A percentile compares a stretch with the other conserved stretches of the same genome.
Evolutionary conservation across 2,797 vertebrate genomes (phyloP).

Genomic region (Pyrocephalus nanus): DNA sequence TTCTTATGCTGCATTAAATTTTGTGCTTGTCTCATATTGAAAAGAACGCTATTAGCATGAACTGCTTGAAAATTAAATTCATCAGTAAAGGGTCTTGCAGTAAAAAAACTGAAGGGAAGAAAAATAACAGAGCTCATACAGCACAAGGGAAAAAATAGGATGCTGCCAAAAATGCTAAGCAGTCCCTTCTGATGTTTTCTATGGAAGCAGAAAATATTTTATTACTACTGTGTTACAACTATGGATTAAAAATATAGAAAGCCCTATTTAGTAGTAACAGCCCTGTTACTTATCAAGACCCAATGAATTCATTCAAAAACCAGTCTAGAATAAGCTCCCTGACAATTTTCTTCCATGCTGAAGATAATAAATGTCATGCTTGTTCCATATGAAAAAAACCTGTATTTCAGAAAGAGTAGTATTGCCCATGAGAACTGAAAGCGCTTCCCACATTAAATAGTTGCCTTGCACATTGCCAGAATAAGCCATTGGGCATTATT

Average conservation of each 20-base stretch:
- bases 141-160: not conserved
- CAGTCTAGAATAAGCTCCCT: not conserved
- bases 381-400: not conserved
- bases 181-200: not conserved
- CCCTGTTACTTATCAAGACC: not conserved
- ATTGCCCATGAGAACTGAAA: not conserved
- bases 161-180: not conserved
- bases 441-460: not conserved
- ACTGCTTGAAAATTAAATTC: not conserved
- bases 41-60: not conserved
- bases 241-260: not conserved
- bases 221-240: not conserved
- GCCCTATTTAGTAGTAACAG: not conserved
- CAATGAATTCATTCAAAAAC: not conserved
- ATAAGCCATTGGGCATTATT: not conserved
- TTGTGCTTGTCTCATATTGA: not conserved
- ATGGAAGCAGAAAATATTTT: not conserved
- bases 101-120: fast-evolving
- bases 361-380: not conserved
- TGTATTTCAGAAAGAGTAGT: not conserved
- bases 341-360: not conserved
- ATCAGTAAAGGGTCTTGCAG: not conserved
- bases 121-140: not conserved
- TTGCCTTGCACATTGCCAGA: not conserved
- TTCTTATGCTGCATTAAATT: not conserved